Percentiles rank a stretch among this genome's conserved stretches.
phyloP scores from a whole-genome alignment of 2,797 vertebrate genomes.

The Hoplostethus atlanticus region DNA sequence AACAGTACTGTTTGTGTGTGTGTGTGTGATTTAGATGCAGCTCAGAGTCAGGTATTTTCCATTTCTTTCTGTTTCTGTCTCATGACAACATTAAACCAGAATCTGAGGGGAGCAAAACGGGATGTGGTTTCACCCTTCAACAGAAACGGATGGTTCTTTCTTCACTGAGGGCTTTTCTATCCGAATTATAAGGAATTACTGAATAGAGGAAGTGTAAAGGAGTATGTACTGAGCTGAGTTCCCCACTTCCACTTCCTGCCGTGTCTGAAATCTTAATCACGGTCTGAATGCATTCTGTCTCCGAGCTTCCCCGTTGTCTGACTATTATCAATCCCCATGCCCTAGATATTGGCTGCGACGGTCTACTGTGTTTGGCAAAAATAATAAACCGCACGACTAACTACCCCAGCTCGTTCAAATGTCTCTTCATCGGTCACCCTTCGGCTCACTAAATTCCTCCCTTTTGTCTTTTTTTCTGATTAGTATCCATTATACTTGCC shows the following conservation, averaged over 20 bases:
- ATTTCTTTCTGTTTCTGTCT: background rate
- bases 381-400: background rate
- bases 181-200: slow-evolving; percentile 49
- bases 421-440: background rate
- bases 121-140: slow-evolving; percentile 24
- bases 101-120: background rate
- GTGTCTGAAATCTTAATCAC: slow-evolving; percentile 32
- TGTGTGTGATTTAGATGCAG: background rate
- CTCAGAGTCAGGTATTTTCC: slow-evolving; percentile 35
- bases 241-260: slow-evolving; percentile 59
- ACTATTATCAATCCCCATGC: background rate
- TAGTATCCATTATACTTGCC: background rate
- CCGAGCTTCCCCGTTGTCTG: background rate
- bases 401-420: background rate
- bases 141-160: slow-evolving; percentile 19
- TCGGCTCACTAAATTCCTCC: background rate
- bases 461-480: background rate
- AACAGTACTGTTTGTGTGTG: slow-evolving; percentile 1
- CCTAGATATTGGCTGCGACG: background rate
- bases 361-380: background rate
- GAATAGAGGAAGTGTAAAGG: slow-evolving; percentile 61
- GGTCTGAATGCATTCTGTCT: slow-evolving; percentile 1
- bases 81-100: background rate
- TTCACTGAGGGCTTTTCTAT: slow-evolving; percentile 56
- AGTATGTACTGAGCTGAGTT: slow-evolving; percentile 20